Conservation (phyloP, 2,888 invertebrate genomes). For the Cephus pulcher region DNA sequence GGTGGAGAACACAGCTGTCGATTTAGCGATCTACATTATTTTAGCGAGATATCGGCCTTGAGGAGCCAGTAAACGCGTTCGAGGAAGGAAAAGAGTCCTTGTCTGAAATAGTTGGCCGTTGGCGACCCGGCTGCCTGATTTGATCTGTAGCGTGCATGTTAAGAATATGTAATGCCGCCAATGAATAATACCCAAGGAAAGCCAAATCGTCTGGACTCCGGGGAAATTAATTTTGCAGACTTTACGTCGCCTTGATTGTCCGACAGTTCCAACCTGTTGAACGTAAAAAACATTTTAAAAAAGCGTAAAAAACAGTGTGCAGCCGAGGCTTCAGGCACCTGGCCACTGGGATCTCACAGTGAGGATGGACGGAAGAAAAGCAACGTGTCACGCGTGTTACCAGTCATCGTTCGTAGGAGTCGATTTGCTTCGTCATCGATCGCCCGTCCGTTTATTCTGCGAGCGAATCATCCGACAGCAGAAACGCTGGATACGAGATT, state of each 20-base stretch:
- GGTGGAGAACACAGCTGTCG: not conserved
- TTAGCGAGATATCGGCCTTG: slow-evolving; percentile 2
- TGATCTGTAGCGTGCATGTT: not conserved
- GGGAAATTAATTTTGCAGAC: not conserved
- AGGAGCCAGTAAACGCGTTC: not conserved
- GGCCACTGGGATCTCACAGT: not conserved
- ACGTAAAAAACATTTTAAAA: not conserved
- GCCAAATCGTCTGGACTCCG: not conserved
- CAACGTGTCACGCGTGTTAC: not conserved
- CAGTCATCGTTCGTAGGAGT: not conserved
- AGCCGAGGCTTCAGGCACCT: not conserved
- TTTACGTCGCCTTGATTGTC: not conserved
- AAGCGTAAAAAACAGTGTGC: not conserved
- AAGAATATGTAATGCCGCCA: slow-evolving; percentile 2
- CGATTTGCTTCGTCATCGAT: not conserved
- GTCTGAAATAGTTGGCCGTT: slow-evolving; percentile 6
- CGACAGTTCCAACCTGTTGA: not conserved
- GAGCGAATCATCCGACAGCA: not conserved
- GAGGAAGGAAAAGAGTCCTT: slow-evolving; percentile 19
- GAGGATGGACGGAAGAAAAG: not conserved
- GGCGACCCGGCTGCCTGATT: not conserved
- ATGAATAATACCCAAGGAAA: not conserved
- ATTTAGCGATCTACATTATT: slow-evolving; percentile 4
- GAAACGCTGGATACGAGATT: not conserved
- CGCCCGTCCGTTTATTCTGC: not conserved